Evolutionary conservation across 2,888 invertebrate genomes (phyloP), one percentile per base, ranked within the genome.

Genomic region (Trissolcus brochymenae): DNA sequence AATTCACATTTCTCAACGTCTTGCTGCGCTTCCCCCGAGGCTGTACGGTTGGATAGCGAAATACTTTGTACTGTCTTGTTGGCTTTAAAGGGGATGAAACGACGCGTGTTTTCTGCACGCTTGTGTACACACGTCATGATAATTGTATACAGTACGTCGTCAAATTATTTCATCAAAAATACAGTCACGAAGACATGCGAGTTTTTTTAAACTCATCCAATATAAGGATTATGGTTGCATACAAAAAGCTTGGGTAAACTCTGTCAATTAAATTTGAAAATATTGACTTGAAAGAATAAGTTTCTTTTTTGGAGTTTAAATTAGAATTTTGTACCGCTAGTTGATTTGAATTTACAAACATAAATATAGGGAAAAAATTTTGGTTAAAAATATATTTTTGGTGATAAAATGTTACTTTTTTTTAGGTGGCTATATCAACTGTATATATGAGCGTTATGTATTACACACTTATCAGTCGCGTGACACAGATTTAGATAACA

Each of bases 401-500:
- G 46, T 35, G 35, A 35, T 11, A 35, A 35, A 35, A 29, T 19
- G 19, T 19, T 17, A 16, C n/a, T 6, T 62, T 41, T 19, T 29
- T 46, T 53, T 7, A 11, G 35, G 9, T 7, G 9, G 9, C 35
- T 35, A 35, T 35, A 61, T 51, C 11, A 43, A 43, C 40, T 43
- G 21, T 67, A 76, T 55, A 70, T 65, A 60, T 21, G 25, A 65
- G 60, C 17, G 65, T 70, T 76, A 71, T 56, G 66, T 71, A 70
- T 66, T 71, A 71, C 76, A 71, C 57, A 71, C 76, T 70, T 76
- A 76, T 76, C 76, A 55, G 81, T 79, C 82, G 84, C 82, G 81
- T 82, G 84, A 84, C 84, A 83, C 82, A 83, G 82, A 84, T 84
- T 82, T 82, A 83, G 84, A 84, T 84, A 84, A 84, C 83, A 82